Evolutionary conservation across 2,797 vertebrate species (phyloP), one percentile per base, ranked within the genome.

Genomic region (Tauraco hartlaubi): DNA sequence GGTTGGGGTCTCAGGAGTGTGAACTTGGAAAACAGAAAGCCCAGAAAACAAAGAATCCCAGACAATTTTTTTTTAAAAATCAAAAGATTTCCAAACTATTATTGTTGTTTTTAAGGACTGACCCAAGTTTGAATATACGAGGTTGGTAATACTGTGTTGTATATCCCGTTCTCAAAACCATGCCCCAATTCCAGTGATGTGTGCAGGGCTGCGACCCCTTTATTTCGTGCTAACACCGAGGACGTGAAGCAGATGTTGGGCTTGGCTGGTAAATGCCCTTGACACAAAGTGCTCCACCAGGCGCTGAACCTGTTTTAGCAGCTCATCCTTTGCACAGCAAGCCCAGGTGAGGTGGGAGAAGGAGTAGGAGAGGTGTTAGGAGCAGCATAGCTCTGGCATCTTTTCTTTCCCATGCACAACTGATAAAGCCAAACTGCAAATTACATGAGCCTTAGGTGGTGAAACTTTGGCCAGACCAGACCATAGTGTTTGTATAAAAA

Each of bases 251-350:
- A 58, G 77, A 54, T 1, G 0, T 5, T 52, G 29, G 71, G 20
- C 77, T 95, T 69, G 3, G 4, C 19, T 37, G 55, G 43, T 28
- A 56, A 59, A 46, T 11, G 62, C 54, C 66, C 49, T 59, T 11
- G 15, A 9, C 41, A 14, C 5, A 0, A 13, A 69, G 12, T 9
- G 48, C 49, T 63, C 44, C 1, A 2, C 25, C 29, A 5, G 46
- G 21, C 2, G 2, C 39, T 33, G 26, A 79, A 7, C 35, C 43
- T 29, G 15, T 29, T 56, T 9, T 4, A 31, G 39, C 61, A 63
- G 63, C 63, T 22, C 1, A 2, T 55, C 49, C 61, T 54, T 52
- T 0, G 0, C 1, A 2, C 39, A 58, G 22, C 48, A 41, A 64
- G n/a, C 15, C 37, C 37, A 14, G 72, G 59, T 0, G 0, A 35